Evolutionary conservation across 1,140 invertebrate genomes (phyloP), one percentile per base, ranked within the genome.

Genomic region (Hermetia illucens): DNA sequence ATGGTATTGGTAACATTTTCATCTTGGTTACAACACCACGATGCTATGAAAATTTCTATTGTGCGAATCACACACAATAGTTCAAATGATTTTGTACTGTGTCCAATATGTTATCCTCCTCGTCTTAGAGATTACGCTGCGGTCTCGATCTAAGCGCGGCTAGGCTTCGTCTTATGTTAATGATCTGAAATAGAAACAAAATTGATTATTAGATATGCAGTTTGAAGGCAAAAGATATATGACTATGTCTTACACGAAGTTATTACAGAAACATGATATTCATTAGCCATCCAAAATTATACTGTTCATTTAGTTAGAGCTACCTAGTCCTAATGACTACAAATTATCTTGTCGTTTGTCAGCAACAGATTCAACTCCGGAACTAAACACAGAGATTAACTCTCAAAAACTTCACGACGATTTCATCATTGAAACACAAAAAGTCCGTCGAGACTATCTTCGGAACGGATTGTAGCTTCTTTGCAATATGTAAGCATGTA

Each of bases 1-100:
- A 59, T 55, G 70, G 72, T 49, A 71, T 72, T 53, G 73, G 71
- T 63, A 75, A 61, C 53, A 75, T 66, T 70, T 76, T 77, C 74
- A 77, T 76, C 54, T 58, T 58, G 55, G 50, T 49, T 46, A n/a
- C n/a, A n/a, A n/a, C 24, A 27, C 24, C 8, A 27, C 8, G 24
- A 27, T 27, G 24, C 8, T 9, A 27, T 27, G 8, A 27, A 27
- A 27, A 27, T n/a, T n/a, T n/a, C n/a, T n/a, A n/a, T n/a, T n/a
- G n/a, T n/a, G n/a, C n/a, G n/a, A n/a, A n/a, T n/a, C n/a, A n/a
- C n/a, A n/a, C n/a, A n/a, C n/a, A n/a, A n/a, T n/a, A n/a, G n/a
- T n/a, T n/a, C n/a, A n/a, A n/a, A n/a, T n/a, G n/a, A n/a, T n/a
- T n/a, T n/a, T n/a, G n/a, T n/a, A 27, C 24, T 13, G 24, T 27